These are phyloP conservation scores for Alcis repandata DNA, from an alignment of 2,888 invertebrate species.

Conservation along the genomic window DNA sequence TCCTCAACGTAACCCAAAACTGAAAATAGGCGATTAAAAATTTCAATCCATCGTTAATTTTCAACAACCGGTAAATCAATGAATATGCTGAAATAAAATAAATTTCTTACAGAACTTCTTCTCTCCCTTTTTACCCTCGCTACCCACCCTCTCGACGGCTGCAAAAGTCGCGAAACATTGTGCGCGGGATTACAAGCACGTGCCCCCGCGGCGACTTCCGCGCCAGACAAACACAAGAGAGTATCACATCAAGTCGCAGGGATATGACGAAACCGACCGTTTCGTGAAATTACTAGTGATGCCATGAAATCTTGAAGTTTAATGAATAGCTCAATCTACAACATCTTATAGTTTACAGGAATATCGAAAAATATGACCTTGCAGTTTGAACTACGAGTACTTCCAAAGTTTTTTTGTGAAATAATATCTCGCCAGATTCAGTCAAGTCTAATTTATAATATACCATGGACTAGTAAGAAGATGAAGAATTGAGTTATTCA, in stretches of 20 bases:
- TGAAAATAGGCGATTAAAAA: background rate
- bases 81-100: slow-evolving; percentile 8
- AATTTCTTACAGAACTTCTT: slow-evolving; percentile 11
- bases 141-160: slow-evolving; percentile 44
- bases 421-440: too few relatives aligned
- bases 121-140: slow-evolving; percentile 33
- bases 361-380: too few relatives aligned
- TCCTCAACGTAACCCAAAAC: too few relatives aligned
- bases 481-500: too few relatives aligned
- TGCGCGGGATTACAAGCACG: slow-evolving; percentile 57
- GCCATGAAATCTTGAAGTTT: too few relatives aligned
- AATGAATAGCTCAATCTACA: too few relatives aligned
- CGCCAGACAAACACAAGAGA: slow-evolving; percentile 25
- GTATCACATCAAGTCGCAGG: slow-evolving; percentile 9
- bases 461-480: too few relatives aligned
- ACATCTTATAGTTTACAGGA: too few relatives aligned
- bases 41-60: background rate
- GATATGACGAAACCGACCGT: background rate
- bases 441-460: too few relatives aligned
- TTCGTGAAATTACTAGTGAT: too few relatives aligned
- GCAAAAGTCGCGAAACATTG: slow-evolving; percentile 54
- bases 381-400: too few relatives aligned
- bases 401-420: too few relatives aligned
- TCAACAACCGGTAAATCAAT: background rate
- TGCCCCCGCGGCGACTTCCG: slow-evolving; percentile 56